Conservation (phyloP, 2,888 invertebrate species). For the Chrysina gloriosa region DNA sequence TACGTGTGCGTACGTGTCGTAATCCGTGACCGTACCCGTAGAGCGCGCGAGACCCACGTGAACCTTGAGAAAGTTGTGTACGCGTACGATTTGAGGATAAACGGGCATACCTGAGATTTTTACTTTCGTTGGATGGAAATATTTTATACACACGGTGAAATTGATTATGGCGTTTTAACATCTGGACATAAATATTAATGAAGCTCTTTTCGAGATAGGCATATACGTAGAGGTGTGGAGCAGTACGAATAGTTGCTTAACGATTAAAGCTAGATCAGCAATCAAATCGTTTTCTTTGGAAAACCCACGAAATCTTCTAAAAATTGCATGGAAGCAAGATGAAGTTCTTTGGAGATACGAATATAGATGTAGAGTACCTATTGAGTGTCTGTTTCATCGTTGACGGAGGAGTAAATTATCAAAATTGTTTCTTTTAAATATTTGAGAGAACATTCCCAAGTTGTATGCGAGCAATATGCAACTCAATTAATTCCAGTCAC, state of each 20-base stretch:
- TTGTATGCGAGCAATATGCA: too few species aligned
- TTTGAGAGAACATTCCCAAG: too few species aligned
- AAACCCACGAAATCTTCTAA: too few species aligned
- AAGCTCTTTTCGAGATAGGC: not conserved
- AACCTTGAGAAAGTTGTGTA: conserved; percentile 23
- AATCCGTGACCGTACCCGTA: conserved; percentile 16
- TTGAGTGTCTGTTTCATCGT: too few species aligned
- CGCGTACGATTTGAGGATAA: conserved; percentile 11
- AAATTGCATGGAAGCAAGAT: too few species aligned
- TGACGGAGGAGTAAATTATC: too few species aligned
- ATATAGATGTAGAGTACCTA: too few species aligned
- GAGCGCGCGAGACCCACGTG: not conserved
- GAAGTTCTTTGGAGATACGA: too few species aligned
- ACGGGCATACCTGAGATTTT: conserved; percentile 11
- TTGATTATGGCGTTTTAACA: conserved; percentile 18
- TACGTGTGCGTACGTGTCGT: conserved; percentile 11
- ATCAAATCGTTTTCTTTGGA: too few species aligned
- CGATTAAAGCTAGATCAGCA: too few species aligned
- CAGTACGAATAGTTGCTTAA: not conserved
- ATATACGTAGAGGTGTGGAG: not conserved
- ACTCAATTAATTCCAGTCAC: too few species aligned
- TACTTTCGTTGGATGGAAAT: conserved; percentile 35
- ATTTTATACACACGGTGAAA: conserved; percentile 21
- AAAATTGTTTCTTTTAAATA: too few species aligned
- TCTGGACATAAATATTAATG: conserved; percentile 22